phyloP scores from a whole-genome alignment of 2,888 invertebrate species.

The Danaus chrysippus region DNA sequence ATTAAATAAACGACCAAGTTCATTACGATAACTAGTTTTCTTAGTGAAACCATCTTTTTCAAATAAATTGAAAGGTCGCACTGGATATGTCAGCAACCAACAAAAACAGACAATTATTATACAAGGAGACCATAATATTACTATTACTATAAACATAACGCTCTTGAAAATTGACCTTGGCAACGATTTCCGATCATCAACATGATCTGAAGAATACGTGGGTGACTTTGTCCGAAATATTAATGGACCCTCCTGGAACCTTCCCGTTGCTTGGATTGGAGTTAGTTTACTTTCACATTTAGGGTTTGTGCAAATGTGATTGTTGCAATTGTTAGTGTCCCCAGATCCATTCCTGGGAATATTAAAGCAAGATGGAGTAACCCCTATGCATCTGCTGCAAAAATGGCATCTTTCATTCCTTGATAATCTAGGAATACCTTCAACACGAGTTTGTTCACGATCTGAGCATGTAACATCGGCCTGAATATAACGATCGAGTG shows the following conservation, averaged over 20 bases:
- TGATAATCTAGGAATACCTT: slow-evolving; percentile 1
- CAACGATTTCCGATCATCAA: slow-evolving; percentile 15
- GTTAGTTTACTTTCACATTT: slow-evolving; percentile 1
- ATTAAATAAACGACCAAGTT: slow-evolving; percentile 4
- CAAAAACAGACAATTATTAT: slow-evolving; percentile 39
- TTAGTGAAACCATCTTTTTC: slow-evolving; percentile 8
- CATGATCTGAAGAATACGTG: neutral
- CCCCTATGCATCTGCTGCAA: slow-evolving; percentile 9
- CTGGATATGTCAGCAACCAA: slow-evolving; percentile 44
- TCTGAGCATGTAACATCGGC: slow-evolving; percentile 10
- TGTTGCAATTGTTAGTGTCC: slow-evolving; percentile 11
- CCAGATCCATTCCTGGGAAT: slow-evolving; percentile 19
- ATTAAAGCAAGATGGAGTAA: slow-evolving; percentile 13
- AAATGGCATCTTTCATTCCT: neutral
- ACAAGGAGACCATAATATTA: slow-evolving; percentile 51
- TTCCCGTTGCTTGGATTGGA: neutral
- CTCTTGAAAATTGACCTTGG: slow-evolving; percentile 32
- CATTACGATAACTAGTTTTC: slow-evolving; percentile 6
- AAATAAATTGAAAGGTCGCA: slow-evolving; percentile 34
- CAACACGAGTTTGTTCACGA: neutral
- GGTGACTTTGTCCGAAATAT: slow-evolving; percentile 1
- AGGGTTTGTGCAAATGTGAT: slow-evolving; percentile 1
- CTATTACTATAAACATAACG: slow-evolving; percentile 37
- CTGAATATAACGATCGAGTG: slow-evolving; percentile 10
- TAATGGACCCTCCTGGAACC: neutral